Evolutionary conservation across 2,113 vertebrate genomes (phyloP).

Genomic region (Nycticorax nycticorax): DNA sequence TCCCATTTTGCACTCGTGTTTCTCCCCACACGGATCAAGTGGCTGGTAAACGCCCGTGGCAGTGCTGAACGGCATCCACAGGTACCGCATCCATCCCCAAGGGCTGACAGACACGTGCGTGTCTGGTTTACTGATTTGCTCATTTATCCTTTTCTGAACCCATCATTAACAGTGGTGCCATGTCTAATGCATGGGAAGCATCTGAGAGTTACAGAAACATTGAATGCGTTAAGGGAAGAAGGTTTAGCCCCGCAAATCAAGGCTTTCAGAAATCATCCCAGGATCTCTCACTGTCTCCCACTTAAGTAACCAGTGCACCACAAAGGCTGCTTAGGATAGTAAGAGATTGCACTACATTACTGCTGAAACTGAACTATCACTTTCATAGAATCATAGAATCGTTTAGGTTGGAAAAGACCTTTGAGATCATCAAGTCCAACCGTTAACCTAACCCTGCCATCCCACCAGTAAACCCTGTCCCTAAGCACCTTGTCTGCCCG

Average conservation of each 20-base stretch:
- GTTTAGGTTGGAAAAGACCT: too few species aligned
- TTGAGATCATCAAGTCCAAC: too few species aligned
- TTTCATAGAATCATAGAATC: background rate
- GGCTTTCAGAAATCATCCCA: background rate
- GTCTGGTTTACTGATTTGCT: background rate
- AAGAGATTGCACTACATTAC: background rate
- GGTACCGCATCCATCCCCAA: background rate
- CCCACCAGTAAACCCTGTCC: too few species aligned
- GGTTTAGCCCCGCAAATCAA: background rate
- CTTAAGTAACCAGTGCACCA: background rate
- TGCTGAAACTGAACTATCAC: background rate
- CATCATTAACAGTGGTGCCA: background rate
- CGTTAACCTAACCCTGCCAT: too few species aligned
- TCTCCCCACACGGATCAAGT: background rate
- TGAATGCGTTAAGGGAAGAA: background rate
- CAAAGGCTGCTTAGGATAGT: background rate
- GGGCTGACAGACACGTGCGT: background rate
- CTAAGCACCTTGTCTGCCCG: too few species aligned
- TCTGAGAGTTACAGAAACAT: background rate
- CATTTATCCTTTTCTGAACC: background rate
- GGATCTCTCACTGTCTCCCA: background rate
- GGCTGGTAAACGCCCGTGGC: background rate
- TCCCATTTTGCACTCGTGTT: background rate
- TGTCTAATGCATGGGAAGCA: background rate
- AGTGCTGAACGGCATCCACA: rapidly evolving